Base-by-base conservation (phyloP, 2,113 vertebrate genomes). In the Gobiocypris rarus region DNA sequence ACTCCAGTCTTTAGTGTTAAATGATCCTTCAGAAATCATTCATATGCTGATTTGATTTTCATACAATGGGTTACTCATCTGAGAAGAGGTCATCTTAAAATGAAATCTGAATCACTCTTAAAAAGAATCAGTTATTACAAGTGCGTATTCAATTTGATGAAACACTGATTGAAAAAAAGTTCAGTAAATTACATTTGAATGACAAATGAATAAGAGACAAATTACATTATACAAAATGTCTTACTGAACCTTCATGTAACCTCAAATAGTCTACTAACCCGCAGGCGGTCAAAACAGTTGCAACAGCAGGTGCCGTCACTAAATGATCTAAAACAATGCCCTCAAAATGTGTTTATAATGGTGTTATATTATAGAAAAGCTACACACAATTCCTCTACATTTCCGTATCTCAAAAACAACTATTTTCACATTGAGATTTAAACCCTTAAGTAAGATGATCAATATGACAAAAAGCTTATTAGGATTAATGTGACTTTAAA, bases 251-350 rank as follows among this genome's bases (percentile, higher is more conserved):
- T 4, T 59, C 56, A 9, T 13, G 0, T 17, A 22, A 41, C 34
- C 65, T 69, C 34, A 41, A 69, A 61, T 26, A 63, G 59, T n/a
- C 59, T 63, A 5, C 67, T 70, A 38, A 11, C 38, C 67, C 22
- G 5, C 38, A 13, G 67, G 19, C 10, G 10, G 2, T 70, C 24
- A 52, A 54, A 19, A 75, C 45, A 31, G 48, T 52, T 75, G 13
- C n/a, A 50, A 17, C 22, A 24, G 19, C 67, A 14, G 38, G 38
- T 24, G 22, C 10, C 38, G 5, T 38, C 38, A 38, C 38, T 71
- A 71, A 43, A 70, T 43, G 67, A 70, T 43, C 22, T 43, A n/a
- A 73, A 73, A 75, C 45, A 75, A 54, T 19, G 24, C 8, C 26
- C 52, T 75, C 8, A 52, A 31, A 28, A 75, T 17, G 26, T 69